Base-by-base conservation (phyloP, 2,888 invertebrate species). In the Cephus sareptanus region DNA sequence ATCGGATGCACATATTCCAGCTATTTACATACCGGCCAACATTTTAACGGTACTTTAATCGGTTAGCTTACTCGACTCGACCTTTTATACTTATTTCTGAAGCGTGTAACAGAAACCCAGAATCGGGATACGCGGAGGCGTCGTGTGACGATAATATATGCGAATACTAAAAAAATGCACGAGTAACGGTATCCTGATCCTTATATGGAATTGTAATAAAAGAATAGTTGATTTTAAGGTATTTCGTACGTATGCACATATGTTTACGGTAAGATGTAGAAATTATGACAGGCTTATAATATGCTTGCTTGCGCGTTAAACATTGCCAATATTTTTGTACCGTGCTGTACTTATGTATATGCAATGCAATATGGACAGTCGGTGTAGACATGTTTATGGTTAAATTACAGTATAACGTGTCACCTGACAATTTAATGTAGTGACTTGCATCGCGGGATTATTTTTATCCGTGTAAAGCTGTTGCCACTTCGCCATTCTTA, bases 81-180 rank as follows among this genome's bases (percentile, higher is more conserved):
- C 71, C 71, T 76, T 75, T 30, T 75, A 71, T 70, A 70, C 75
- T 68, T 73, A 56, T 75, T 73, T 71, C 78, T 73, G 33, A 73
- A 69, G 73, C 75, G 73, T 37, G 78, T 78, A 76, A 78, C 78
- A 78, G 68, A 78, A 78, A 78, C 78, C 78, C 78, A 78, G 78
- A 78, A 78, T 75, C 70, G 31, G 71, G 69, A 40, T 71, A 73
- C 13, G 68, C 34, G 33, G 37, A 76, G 68, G 78, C 78, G 75
- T 77, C 34, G 23, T 33, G 33, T 37, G 15, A n/a, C 11, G 13
- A 30, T 34, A 34, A 35, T 74, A 30, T 34, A 35, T 23, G 12
- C 37, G 74, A 34, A 37, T 23, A 23, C 30, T 74, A 3, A 34
- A 34, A 71, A 31, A 34, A 13, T 34, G 71, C 56, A 56, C 23